Evolutionary conservation across 2,888 invertebrate genomes (phyloP).

Genomic region (Sycophila texana): DNA sequence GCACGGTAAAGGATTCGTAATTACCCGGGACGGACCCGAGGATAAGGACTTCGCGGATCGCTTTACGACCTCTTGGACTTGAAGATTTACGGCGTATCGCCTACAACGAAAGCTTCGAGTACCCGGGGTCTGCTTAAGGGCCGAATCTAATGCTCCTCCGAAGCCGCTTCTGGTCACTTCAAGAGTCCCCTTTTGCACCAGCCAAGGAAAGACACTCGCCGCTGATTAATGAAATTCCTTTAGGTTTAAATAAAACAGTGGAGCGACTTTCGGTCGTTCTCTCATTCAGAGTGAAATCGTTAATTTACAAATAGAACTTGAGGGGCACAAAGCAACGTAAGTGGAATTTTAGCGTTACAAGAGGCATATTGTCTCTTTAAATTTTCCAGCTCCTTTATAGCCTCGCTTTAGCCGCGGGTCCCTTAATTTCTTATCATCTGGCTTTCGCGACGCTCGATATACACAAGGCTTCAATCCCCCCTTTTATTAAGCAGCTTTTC

Average conservation of each 20-base stretch:
- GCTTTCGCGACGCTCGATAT: not conserved
- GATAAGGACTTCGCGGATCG: conserved; percentile 65
- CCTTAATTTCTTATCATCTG: conserved; percentile 27
- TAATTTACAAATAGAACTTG: conserved; percentile 65
- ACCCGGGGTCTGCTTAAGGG: conserved; percentile 51
- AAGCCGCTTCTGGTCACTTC: conserved; percentile 56
- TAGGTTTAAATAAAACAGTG: conserved; percentile 29
- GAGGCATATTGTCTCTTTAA: conserved; percentile 40
- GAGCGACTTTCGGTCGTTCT: not conserved
- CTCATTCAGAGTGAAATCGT: conserved; percentile 60
- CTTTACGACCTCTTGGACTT: conserved; percentile 65
- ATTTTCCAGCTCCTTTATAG: conserved; percentile 36
- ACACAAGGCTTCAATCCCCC: not conserved
- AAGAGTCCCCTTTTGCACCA: conserved; percentile 45
- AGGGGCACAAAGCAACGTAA: conserved; percentile 39
- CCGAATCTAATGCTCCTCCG: conserved; percentile 39
- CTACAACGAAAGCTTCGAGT: conserved; percentile 57
- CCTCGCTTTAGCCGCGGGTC: conserved; percentile 12
- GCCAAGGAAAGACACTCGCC: conserved; percentile 49
- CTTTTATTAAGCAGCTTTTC: not conserved
- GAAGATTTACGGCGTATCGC: conserved; percentile 70
- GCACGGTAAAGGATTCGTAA: conserved; percentile 68
- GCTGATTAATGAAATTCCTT: conserved; percentile 53
- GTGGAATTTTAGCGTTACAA: conserved; percentile 39
- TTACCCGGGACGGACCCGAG: conserved; percentile 65